A percentile compares a stretch with the other conserved stretches of the same genome.
Evolutionary conservation across 2,113 vertebrate genomes (phyloP).

Genomic region (Channa argus): DNA sequence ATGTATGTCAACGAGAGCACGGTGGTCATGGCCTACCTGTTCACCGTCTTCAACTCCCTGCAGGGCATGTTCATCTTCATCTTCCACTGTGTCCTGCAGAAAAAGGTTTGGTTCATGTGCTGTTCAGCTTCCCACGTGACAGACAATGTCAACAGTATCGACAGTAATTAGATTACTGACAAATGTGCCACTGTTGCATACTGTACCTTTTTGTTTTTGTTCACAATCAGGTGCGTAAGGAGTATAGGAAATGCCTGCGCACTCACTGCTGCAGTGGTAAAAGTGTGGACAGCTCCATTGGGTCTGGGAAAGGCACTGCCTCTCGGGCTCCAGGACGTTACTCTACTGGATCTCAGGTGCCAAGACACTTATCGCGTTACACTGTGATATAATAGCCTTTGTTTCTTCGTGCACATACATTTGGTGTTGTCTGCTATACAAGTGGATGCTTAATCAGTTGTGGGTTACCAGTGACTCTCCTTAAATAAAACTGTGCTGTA

Average conservation of each 20-base stretch:
- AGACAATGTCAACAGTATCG: neutral
- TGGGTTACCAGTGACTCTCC: neutral
- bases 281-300: slow-evolving; percentile 95
- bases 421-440: too few species aligned
- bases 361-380: neutral
- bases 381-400: neutral
- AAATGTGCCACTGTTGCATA: neutral
- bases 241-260: slow-evolving; percentile 96
- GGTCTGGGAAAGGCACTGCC: slow-evolving; percentile 93
- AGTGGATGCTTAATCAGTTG: neutral
- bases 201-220: neutral
- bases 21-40: slow-evolving; percentile 99
- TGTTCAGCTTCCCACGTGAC: neutral
- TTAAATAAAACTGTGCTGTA: neutral
- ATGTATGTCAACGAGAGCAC: slow-evolving; percentile 99
- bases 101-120: slow-evolving; percentile 88
- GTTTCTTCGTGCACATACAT: neutral
- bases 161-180: too few species aligned
- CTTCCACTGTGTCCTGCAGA: slow-evolving; percentile 99
- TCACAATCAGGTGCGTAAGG: slow-evolving; percentile 91
- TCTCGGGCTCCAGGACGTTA: slow-evolving; percentile 94
- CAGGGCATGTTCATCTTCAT: slow-evolving; percentile 99
- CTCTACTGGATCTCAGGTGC: slow-evolving; percentile 95
- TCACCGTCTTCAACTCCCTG: slow-evolving; percentile 99
- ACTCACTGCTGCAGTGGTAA: slow-evolving; percentile 97